A percentile compares a stretch with the other conserved stretches of the same genome.
These are phyloP conservation scores for Nezara viridula DNA, from an alignment of 2,888 invertebrate species.

Conservation along the genomic window DNA sequence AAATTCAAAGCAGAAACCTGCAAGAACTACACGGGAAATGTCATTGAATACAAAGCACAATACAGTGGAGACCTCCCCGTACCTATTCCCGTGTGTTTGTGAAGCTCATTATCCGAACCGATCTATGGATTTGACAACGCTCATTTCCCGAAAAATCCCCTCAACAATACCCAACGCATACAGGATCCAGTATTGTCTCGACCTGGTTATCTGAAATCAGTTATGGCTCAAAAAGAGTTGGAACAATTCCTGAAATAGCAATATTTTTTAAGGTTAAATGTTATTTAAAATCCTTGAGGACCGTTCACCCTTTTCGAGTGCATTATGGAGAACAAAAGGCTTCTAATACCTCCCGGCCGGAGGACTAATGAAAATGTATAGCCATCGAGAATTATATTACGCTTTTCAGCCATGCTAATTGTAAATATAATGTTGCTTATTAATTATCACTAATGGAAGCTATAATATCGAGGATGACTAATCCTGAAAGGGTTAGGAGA, in stretches of 20 bases:
- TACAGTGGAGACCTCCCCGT: background rate
- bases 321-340: background rate
- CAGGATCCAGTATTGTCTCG: background rate
- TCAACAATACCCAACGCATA: background rate
- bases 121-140: slow-evolving; percentile 2
- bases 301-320: background rate
- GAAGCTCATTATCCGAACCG: background rate
- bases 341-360: background rate
- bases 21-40: background rate
- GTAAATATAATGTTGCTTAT: slow-evolving; percentile 23
- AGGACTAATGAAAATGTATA: background rate
- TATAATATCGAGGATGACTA: slow-evolving; percentile 11
- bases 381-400: background rate
- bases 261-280: too few species aligned
- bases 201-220: background rate
- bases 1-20: background rate
- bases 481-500: slow-evolving; percentile 30
- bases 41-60: background rate
- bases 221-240: background rate
- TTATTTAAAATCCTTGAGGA: background rate
- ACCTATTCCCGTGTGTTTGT: background rate
- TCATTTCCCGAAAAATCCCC: background rate
- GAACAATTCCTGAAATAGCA: background rate
- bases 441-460: background rate
- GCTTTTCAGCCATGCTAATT: background rate